phyloP scores from a whole-genome alignment of 1,140 invertebrate genomes.

The Diorhabda carinulata region DNA sequence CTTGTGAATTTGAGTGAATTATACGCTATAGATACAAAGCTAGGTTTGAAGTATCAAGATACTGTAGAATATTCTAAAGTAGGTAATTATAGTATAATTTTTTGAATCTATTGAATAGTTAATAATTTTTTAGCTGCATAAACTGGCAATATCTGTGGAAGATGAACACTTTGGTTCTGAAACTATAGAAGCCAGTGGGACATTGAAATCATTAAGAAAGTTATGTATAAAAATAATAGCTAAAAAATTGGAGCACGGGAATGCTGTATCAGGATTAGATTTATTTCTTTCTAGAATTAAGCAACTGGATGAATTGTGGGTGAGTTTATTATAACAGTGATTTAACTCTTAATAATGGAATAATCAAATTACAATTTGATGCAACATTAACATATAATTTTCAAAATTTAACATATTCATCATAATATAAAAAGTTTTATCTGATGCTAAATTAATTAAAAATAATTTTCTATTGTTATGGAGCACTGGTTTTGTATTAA shows the following conservation, averaged over 20 bases:
- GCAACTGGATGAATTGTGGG: conserved; percentile 26
- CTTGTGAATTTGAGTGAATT: conserved; percentile 25
- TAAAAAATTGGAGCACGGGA: conserved; percentile 17
- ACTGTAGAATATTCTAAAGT: conserved; percentile 23
- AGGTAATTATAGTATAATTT: conserved; percentile 2
- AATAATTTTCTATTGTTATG: no score
- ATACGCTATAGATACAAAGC: conserved; percentile 25
- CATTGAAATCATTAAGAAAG: conserved; percentile 16
- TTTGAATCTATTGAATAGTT: not conserved
- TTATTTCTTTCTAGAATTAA: conserved; percentile 27
- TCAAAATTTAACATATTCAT: no score
- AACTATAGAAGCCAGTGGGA: conserved; percentile 17
- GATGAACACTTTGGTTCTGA: conserved; percentile 22
- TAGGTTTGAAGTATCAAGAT: conserved; percentile 24
- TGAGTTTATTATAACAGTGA: conserved; percentile 1
- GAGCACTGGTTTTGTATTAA: no score
- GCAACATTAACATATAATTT: not conserved
- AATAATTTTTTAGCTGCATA: conserved; percentile 22
- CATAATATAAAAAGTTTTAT: no score
- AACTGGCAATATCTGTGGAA: conserved; percentile 25
- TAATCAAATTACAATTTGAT: not conserved
- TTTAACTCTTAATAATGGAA: not conserved
- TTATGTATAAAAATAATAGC: conserved; percentile 27
- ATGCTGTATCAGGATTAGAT: conserved; percentile 22
- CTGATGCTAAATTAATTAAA: no score